Evolutionary conservation across 2,113 vertebrate species (phyloP), one percentile per base, ranked within the genome.

Genomic region (Toxotes jaculatrix): DNA sequence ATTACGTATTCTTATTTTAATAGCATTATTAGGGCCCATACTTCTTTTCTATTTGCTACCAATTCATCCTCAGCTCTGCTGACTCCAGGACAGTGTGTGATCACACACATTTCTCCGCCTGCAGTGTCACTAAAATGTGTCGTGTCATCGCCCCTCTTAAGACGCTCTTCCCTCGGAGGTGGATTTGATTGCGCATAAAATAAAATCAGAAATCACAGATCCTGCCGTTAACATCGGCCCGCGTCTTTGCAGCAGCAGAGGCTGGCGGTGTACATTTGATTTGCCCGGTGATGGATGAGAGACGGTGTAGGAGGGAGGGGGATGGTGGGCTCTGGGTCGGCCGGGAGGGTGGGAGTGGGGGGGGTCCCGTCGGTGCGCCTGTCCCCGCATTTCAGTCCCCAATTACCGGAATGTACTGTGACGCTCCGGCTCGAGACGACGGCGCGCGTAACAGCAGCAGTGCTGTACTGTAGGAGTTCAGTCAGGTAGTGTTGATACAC

Each of bases 331-430:
- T 63, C 31, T 51, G 56, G 68, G 27, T 3, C 16, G n/a, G 49
- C 4, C n/a, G 13, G 70, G 40, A 45, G 40, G n/a, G 59, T 9
- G 11, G 38, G 7, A 1, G 36, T 17, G 0, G 51, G 34, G 60
- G 87, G 82, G 85, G 82, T 84, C 79, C 82, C 76, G 75, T 86
- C 74, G 83, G 84, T 89, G 80, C 61, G 67, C 78, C 85, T 75
- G 90, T 87, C 81, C 79, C 89, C 40, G 79, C 88, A 78, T 90
- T 88, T 89, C 89, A 87, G 69, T 78, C 88, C 83, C 71, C 86
- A 93, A 93, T 94, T 92, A 93, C 86, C 60, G 66, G 82, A 91
- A 92, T 93, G 86, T 64, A 70, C 85, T 82, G 72, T 91, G 92
- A 91, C 80, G 85, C 88, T 67, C 56, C 59, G 55, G 83, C 80